A percentile compares a stretch with the other conserved stretches of the same genome.
phyloP scores from a whole-genome alignment of 2,888 invertebrate genomes.

The Polyommatus icarus region DNA sequence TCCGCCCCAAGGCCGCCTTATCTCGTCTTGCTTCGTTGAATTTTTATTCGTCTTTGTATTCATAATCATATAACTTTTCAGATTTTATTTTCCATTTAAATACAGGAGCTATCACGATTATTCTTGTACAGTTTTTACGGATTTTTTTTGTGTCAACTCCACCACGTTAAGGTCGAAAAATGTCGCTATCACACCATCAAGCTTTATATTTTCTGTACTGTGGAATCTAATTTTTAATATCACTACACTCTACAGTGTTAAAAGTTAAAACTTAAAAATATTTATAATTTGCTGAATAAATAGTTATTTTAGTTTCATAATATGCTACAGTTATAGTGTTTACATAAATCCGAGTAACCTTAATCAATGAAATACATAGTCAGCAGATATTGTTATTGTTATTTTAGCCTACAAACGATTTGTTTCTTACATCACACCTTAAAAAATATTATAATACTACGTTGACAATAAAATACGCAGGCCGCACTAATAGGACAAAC shows the following conservation, averaged over 20 bases:
- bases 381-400: not conserved
- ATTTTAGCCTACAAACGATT: not conserved
- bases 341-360: not conserved
- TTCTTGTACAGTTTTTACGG: no score
- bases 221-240: not conserved
- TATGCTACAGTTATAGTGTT: not conserved
- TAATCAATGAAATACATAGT: not conserved
- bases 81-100: not conserved
- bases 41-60: conserved; percentile 8
- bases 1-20: conserved; percentile 48
- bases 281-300: no score
- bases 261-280: no score
- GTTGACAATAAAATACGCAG: not conserved
- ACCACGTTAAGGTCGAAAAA: no score
- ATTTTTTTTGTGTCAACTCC: no score
- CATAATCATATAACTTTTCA: not conserved
- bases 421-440: not conserved
- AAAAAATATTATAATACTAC: not conserved
- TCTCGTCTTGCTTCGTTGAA: conserved; percentile 37
- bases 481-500: not conserved
- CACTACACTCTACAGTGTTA: not conserved
- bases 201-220: no score
- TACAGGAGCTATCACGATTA: no score
- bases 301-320: no score
- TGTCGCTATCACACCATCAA: no score